Evolutionary conservation across 2,888 invertebrate species (phyloP).

Genomic region (Cacoxenus indagator): DNA sequence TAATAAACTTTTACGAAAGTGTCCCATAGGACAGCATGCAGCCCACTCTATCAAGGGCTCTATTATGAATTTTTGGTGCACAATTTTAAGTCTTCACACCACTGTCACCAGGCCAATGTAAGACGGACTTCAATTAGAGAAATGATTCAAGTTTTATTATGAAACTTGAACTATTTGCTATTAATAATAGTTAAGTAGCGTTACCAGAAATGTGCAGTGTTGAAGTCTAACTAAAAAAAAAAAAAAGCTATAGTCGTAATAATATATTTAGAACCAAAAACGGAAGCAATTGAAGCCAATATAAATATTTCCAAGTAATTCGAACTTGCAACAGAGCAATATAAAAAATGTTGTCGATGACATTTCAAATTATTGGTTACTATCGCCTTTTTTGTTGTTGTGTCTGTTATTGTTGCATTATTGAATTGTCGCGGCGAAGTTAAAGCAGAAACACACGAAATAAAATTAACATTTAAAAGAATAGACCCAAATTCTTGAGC

Average conservation of each 20-base stretch:
- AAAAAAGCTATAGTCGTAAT: no score
- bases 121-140: no score
- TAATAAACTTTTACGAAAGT: no score
- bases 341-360: constrained; percentile 46
- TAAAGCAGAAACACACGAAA: constrained; percentile 26
- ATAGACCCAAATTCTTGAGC: constrained; percentile 45
- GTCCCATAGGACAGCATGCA: no score
- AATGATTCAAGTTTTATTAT: constrained; percentile 8
- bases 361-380: constrained; percentile 39
- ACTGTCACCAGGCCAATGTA: no score
- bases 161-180: not conserved
- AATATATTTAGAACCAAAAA: no score
- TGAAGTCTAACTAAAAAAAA: no score
- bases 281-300: not conserved
- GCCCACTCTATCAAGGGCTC: no score
- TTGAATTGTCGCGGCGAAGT: constrained; percentile 52
- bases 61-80: no score
- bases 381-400: constrained; percentile 22
- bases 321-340: constrained; percentile 10
- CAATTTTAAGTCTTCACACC: no score
- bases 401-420: constrained; percentile 46
- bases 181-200: constrained; percentile 6
- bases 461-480: constrained; percentile 50
- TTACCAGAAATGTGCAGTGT: no score
- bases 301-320: constrained; percentile 7